Evolutionary conservation across 1,140 invertebrate species (phyloP), one percentile per base, ranked within the genome.

Genomic region (Drosophila kurseongensis): DNA sequence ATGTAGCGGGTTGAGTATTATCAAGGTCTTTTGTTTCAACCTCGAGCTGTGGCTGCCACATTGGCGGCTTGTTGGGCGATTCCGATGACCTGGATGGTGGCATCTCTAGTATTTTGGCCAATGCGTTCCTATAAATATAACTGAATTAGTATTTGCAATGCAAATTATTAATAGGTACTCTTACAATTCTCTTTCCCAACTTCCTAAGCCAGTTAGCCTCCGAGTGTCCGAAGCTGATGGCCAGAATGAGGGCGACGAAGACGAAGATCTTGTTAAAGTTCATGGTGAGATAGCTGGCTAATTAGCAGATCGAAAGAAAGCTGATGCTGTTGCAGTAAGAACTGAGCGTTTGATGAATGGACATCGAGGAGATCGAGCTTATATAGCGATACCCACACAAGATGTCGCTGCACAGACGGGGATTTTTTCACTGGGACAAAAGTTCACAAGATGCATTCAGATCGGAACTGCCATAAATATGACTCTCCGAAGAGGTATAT

Each of bases 201-300:
- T 91, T 92, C 63, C 71, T 90, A 0, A 91, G 57, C 88, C 88
- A 92, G 27, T 84, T 78, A 2, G 91, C 91, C 14, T 92, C 65
- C 7, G 75, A 78, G 56, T 81, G 81, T n/a, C 81, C 91, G 40
- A 78, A 45, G 45, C 83, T 81, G 18, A 84, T 75, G 35, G 75
- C 77, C 45, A 92, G 35, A 29, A 91, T 75, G 9, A 91, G 57
- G 6, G 71, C 80, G 29, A 86, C 76, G 35, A 91, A 79, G 56
- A 91, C 50, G 29, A 91, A 90, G 55, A 91, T 60, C 71, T 86
- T 91, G 51, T 91, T 54, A 27, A 92, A 91, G 75, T 92, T 91
- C 91, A 92, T 92, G 9, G 12, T 82, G 56, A 54, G 27, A 40
- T 48, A n/a, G 13, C 14, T 40, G 35, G 16, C 0, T 13, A 44